Evolutionary conservation across 2,113 vertebrate species (phyloP).

Genomic region (Ophiodon elongatus): DNA sequence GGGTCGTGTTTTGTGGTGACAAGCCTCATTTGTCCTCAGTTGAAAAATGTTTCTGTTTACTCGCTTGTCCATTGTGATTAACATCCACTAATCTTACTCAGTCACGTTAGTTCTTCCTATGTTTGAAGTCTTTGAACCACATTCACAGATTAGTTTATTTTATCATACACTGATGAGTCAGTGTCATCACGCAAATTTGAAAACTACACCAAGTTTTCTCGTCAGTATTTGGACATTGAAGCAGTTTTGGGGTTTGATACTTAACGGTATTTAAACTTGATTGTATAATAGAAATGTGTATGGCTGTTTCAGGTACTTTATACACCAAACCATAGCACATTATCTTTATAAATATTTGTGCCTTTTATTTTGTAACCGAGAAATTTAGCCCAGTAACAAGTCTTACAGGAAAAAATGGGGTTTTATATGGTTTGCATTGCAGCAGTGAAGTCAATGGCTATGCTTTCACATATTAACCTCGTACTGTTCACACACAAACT

Average conservation of each 20-base stretch:
- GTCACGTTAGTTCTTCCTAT: constrained; percentile 15
- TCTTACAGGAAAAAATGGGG: constrained; percentile 31
- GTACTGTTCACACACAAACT: constrained; percentile 1
- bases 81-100: constrained; percentile 32
- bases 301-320: neutral
- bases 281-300: neutral
- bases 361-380: constrained; percentile 8
- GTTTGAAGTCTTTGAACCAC: constrained; percentile 28
- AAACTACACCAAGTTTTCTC: neutral
- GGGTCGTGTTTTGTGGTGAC: constrained; percentile 51
- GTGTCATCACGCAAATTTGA: neutral
- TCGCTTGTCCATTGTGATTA: constrained; percentile 6
- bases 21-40: constrained; percentile 62
- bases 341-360: constrained; percentile 27
- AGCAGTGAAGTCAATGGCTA: constrained; percentile 38
- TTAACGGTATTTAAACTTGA: neutral
- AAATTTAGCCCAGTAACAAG: constrained; percentile 15
- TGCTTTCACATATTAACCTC: constrained; percentile 27
- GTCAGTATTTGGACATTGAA: neutral
- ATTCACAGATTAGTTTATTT: constrained; percentile 42
- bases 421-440: constrained; percentile 47
- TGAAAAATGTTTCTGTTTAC: constrained; percentile 48
- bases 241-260: neutral
- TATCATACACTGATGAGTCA: neutral
- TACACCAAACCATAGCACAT: constrained; percentile 7